Evolutionary conservation across 92 coral and sea anemone genomes (phyloP).

Genomic region (Palythoa caribaeorum): DNA sequence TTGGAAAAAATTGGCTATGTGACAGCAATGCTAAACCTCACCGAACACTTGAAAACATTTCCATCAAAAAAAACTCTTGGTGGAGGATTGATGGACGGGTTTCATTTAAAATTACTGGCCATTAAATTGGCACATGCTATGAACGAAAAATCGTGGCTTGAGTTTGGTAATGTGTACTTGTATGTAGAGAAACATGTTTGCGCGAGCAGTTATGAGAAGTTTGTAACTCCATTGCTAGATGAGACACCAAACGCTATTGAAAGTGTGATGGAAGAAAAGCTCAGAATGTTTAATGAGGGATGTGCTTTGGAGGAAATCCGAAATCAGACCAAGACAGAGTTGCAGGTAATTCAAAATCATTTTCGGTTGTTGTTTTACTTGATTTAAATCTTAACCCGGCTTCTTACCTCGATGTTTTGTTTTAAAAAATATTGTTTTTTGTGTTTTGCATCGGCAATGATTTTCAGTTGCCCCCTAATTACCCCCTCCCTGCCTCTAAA

Average conservation of each 20-base stretch:
- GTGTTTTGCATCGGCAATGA: no score
- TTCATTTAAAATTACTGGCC: constrained; percentile 54
- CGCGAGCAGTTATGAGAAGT: constrained; percentile 42
- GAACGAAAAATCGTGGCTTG: constrained; percentile 50
- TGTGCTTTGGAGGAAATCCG: constrained; percentile 57
- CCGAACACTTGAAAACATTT: constrained; percentile 23
- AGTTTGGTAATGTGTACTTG: constrained; percentile 62
- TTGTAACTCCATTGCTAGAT: constrained; percentile 22
- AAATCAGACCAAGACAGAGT: constrained; percentile 26
- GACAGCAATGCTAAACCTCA: constrained; percentile 26
- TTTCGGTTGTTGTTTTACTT: neutral
- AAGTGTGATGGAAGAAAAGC: constrained; percentile 11
- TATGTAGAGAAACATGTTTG: constrained; percentile 60
- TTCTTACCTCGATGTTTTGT: no score
- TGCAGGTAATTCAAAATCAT: neutral
- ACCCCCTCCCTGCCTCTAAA: no score
- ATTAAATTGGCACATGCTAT: constrained; percentile 43
- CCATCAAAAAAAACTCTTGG: constrained; percentile 51
- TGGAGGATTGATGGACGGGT: constrained; percentile 64
- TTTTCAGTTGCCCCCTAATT: no score
- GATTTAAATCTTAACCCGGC: no score
- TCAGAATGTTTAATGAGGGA: constrained; percentile 40
- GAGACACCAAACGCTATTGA: constrained; percentile 40
- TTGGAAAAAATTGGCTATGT: constrained; percentile 44
- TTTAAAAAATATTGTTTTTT: no score